Evolutionary conservation across 2,888 invertebrate species (phyloP).

Genomic region (Melolontha melolontha): DNA sequence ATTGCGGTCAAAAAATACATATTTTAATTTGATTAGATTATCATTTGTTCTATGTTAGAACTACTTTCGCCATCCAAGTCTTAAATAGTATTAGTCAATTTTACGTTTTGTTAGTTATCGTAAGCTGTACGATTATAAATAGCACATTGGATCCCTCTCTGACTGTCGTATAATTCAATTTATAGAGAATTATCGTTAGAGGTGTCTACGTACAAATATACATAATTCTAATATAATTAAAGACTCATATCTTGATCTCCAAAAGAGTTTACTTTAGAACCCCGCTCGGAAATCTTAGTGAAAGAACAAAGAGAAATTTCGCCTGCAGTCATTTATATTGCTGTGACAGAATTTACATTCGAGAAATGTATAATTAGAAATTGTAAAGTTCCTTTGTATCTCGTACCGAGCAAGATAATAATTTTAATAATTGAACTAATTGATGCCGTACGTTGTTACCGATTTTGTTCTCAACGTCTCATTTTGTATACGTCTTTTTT

Average conservation of each 20-base stretch:
- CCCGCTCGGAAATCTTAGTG: conserved; percentile 9
- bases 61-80: too few relatives aligned
- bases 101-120: too few relatives aligned
- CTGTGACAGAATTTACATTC: conserved; percentile 25
- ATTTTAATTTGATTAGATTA: too few relatives aligned
- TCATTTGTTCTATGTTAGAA: too few relatives aligned
- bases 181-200: too few relatives aligned
- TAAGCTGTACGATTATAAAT: too few relatives aligned
- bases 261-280: conserved; percentile 11
- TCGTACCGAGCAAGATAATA: conserved; percentile 35
- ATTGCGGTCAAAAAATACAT: too few relatives aligned
- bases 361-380: conserved; percentile 40
- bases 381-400: conserved; percentile 39
- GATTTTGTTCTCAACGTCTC: conserved; percentile 15
- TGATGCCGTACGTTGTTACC: conserved; percentile 26
- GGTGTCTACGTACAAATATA: too few relatives aligned
- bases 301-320: conserved; percentile 39
- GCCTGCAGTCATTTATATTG: conserved; percentile 38
- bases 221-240: conserved; percentile 8
- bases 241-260: conserved; percentile 33
- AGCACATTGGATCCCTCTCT: too few relatives aligned
- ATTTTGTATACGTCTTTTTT: conserved; percentile 18
- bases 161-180: too few relatives aligned
- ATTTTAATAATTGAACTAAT: conserved; percentile 42
- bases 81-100: too few relatives aligned